Percentiles rank a stretch among this genome's conserved stretches.
Evolutionary conservation across 2,113 vertebrate genomes (phyloP).

Genomic region (Lophotis ruficrista): DNA sequence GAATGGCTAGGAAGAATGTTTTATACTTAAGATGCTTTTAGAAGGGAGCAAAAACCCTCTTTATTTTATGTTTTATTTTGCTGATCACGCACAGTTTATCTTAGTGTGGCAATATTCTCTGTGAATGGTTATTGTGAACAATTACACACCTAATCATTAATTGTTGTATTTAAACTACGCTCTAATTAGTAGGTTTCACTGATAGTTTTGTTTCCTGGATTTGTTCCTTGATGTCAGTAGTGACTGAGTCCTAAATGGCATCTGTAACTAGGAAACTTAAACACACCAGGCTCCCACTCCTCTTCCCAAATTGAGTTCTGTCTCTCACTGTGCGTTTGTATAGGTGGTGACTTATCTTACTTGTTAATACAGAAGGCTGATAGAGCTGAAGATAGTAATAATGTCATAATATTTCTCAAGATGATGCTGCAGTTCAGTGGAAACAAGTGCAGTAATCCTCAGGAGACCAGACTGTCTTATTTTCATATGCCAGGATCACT

Average conservation of each 20-base stretch:
- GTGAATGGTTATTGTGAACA: background rate
- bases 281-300: background rate
- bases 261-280: background rate
- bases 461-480: background rate
- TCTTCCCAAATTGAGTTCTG: background rate
- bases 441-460: background rate
- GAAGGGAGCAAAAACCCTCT: background rate
- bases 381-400: background rate
- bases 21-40: background rate
- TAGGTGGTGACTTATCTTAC: background rate
- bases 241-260: background rate
- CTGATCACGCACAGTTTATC: background rate
- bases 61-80: background rate
- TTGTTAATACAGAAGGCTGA: background rate
- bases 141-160: background rate
- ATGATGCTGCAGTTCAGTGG: background rate
- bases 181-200: slow-evolving; percentile 12
- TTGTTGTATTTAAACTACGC: background rate
- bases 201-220: background rate
- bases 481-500: background rate
- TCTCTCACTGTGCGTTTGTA: background rate
- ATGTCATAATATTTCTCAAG: background rate
- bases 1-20: background rate
- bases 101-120: background rate
- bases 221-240: background rate